A percentile compares a stretch with the other conserved stretches of the same genome.
These are phyloP conservation scores for Engystomops pustulosus DNA, from an alignment of 2,113 vertebrate genomes.

Conservation along the genomic window DNA sequence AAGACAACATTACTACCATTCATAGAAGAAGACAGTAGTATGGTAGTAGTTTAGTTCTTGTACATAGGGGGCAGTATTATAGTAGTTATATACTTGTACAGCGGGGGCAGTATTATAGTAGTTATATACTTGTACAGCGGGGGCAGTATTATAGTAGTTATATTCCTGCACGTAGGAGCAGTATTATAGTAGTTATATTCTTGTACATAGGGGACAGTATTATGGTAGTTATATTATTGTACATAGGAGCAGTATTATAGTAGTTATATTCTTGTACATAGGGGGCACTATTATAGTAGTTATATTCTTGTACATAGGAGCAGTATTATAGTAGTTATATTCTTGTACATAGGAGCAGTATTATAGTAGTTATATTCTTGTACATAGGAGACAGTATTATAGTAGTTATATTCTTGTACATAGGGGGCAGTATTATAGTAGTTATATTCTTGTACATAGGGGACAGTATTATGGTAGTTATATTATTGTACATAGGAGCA, in stretches of 20 bases:
- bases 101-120: conserved; percentile 3
- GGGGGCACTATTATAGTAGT: not conserved
- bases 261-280: not conserved
- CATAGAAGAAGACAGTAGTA: no score
- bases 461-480: conserved; percentile 2
- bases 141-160: not conserved
- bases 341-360: not conserved
- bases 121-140: not conserved
- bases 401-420: not conserved
- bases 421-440: conserved; percentile 9
- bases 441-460: not conserved
- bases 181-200: not conserved
- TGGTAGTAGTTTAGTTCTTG: not conserved
- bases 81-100: not conserved
- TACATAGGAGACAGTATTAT: not conserved
- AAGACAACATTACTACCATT: no score
- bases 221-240: not conserved
- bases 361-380: conserved; percentile 6
- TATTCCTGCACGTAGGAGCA: not conserved
- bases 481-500: not conserved
- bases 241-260: conserved; percentile 3
- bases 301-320: not conserved
- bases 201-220: not conserved
- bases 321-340: conserved; percentile 1
- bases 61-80: not conserved